Percentiles rank a stretch among this genome's conserved stretches.
These are phyloP conservation scores for Chrysoperla carnea DNA, from an alignment of 1,140 invertebrate genomes.

Conservation along the genomic window DNA sequence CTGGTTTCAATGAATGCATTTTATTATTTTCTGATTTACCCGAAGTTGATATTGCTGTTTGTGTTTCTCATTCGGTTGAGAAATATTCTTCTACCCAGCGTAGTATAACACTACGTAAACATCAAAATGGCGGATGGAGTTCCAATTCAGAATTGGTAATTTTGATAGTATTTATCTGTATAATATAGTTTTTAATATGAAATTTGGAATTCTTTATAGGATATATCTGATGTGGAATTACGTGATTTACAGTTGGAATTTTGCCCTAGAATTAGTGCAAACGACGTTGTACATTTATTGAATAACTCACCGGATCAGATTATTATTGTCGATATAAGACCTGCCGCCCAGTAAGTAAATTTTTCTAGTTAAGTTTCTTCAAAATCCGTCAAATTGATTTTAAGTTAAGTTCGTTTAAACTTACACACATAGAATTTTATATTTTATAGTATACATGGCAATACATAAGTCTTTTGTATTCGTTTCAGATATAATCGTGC, in stretches of 20 bases:
- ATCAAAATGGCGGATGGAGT: conserved; percentile 27
- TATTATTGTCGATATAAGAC: conserved; percentile 59
- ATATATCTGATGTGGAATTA: conserved; percentile 47
- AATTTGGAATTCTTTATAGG: conserved; percentile 30
- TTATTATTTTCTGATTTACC: conserved; percentile 92
- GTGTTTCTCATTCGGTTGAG: conserved; percentile 73
- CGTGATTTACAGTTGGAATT: conserved; percentile 50
- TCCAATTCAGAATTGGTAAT: conserved; percentile 3
- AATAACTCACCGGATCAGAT: conserved; percentile 44
- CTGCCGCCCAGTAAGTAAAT: conserved; percentile 42
- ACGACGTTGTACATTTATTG: conserved; percentile 62
- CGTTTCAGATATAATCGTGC: conserved; percentile 49
- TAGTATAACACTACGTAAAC: conserved; percentile 70
- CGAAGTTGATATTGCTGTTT: conserved; percentile 90
- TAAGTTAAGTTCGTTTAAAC: conserved; percentile 5
- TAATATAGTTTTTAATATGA: neutral
- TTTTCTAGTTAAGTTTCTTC: conserved; percentile 2
- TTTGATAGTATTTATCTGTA: conserved; percentile 3
- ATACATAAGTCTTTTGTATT: no score
- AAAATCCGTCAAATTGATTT: conserved; percentile 1
- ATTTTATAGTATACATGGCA: no score
- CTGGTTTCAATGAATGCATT: conserved; percentile 95
- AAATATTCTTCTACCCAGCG: conserved; percentile 76
- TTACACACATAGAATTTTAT: conserved; percentile 1
- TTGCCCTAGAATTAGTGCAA: conserved; percentile 65